Evolutionary conservation across 2,797 vertebrate genomes (phyloP).

Genomic region (Chaunax sp.): DNA sequence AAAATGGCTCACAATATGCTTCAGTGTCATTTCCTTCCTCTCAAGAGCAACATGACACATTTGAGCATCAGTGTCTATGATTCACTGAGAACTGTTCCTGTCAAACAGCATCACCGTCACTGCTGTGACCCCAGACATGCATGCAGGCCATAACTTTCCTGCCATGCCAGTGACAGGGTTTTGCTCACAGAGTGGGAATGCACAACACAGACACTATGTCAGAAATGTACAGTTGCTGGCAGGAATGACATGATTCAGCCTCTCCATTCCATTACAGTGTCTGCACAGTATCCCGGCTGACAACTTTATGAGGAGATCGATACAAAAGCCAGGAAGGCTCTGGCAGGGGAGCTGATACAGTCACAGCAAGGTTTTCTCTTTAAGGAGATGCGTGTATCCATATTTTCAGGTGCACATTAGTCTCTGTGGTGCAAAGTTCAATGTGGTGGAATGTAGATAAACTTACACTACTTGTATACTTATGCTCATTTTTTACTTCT

Average conservation of each 20-base stretch:
- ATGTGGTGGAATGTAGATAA: not conserved
- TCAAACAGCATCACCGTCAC: slow-evolving; percentile 46
- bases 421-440: not conserved
- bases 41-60: slow-evolving; percentile 28
- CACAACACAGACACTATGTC: slow-evolving; percentile 6
- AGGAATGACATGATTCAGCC: slow-evolving; percentile 51
- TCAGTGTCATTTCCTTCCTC: slow-evolving; percentile 30
- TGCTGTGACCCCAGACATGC: slow-evolving; percentile 49
- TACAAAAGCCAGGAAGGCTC: slow-evolving; percentile 28
- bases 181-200: slow-evolving; percentile 30
- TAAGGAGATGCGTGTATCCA: not conserved
- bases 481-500: not conserved
- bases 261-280: slow-evolving; percentile 44
- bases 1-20: slow-evolving; percentile 39
- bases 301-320: slow-evolving; percentile 52
- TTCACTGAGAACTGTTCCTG: slow-evolving; percentile 55
- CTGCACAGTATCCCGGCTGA: slow-evolving; percentile 42
- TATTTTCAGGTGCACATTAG: slow-evolving; percentile 6
- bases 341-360: slow-evolving; percentile 25
- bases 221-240: slow-evolving; percentile 24
- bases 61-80: slow-evolving; percentile 32
- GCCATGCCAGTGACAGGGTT: slow-evolving; percentile 20
- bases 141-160: slow-evolving; percentile 18
- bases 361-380: slow-evolving; percentile 17
- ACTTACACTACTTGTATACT: not conserved